Evolutionary conservation across 2,113 vertebrate genomes (phyloP).

Genomic region (Dipodomys stephensi): DNA sequence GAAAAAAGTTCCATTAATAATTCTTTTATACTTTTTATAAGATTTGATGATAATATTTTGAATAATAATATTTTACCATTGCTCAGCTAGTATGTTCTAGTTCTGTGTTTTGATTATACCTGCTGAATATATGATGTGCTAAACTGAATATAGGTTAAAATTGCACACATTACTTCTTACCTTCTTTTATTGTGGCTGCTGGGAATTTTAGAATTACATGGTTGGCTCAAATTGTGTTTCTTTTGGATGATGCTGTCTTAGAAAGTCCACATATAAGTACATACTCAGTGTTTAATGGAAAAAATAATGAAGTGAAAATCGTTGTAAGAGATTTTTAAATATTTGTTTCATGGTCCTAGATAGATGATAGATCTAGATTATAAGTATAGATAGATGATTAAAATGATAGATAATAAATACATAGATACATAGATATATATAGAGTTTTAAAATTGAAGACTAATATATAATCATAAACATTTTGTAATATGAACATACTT

Average conservation of each 20-base stretch:
- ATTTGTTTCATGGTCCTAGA: neutral
- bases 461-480: neutral
- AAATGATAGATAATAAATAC: too few species aligned
- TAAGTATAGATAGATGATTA: too few species aligned
- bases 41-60: neutral
- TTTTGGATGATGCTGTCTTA: neutral
- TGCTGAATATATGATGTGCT: neutral
- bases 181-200: neutral
- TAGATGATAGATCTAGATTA: too few species aligned
- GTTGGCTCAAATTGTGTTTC: neutral
- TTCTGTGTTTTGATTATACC: neutral
- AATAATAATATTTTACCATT: neutral
- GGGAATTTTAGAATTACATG: slow-evolving; percentile 9
- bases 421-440: too few species aligned
- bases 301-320: neutral
- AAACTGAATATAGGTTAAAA: neutral
- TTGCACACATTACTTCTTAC: neutral
- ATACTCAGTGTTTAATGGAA: neutral
- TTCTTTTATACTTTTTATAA: neutral
- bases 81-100: neutral
- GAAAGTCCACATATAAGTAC: neutral
- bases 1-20: slow-evolving; percentile 4
- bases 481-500: too few species aligned
- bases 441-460: neutral
- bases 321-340: slow-evolving; percentile 21